These are phyloP conservation scores for Mercenaria mercenaria DNA, from an alignment of 1,140 invertebrate genomes.

Conservation along the genomic window DNA sequence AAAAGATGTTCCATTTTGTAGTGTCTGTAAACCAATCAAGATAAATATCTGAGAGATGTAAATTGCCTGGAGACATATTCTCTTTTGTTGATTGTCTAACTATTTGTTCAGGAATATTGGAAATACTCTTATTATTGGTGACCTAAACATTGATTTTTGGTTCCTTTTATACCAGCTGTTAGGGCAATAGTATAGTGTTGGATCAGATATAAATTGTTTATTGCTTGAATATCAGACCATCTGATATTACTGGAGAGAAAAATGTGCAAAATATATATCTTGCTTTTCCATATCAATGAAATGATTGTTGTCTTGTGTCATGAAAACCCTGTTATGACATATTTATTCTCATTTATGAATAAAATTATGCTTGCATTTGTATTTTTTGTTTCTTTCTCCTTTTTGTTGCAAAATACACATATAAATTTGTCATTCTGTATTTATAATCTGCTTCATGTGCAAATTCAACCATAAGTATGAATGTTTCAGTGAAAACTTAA, in stretches of 20 bases:
- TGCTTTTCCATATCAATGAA: background rate
- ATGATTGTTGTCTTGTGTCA: background rate
- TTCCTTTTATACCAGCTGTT: background rate
- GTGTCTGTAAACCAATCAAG: constrained; percentile 30
- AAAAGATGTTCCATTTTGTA: background rate
- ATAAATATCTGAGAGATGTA: constrained; percentile 15
- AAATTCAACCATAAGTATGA: no score
- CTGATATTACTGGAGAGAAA: background rate
- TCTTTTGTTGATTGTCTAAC: background rate
- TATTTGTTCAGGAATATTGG: constrained; percentile 25
- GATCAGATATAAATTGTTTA: background rate
- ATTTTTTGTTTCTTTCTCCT: no score
- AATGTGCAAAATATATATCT: background rate
- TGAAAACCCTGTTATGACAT: background rate
- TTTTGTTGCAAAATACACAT: no score
- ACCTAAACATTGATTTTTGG: constrained; percentile 1
- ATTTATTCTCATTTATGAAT: background rate
- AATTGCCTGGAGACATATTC: constrained; percentile 30
- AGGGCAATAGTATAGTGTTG: background rate
- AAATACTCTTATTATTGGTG: constrained; percentile 18
- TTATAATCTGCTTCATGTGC: no score
- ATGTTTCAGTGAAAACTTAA: no score
- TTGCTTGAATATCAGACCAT: background rate
- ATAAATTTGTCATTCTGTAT: no score
- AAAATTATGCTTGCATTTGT: background rate